Conservation (phyloP, 2,113 vertebrate species). For the Ictalurus punctatus region DNA sequence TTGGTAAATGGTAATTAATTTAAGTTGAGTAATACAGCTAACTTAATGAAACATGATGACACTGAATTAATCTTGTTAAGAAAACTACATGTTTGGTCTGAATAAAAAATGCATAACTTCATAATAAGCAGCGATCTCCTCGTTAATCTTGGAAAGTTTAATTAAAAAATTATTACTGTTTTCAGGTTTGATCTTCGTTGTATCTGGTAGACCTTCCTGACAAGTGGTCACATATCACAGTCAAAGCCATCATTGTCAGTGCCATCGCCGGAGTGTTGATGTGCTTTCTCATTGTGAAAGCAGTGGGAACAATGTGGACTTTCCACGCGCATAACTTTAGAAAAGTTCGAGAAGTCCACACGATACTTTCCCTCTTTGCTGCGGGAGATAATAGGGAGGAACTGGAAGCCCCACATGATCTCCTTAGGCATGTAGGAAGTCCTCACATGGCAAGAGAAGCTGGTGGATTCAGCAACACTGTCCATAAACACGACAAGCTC, state of each 20-base stretch:
- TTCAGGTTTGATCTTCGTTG: background rate
- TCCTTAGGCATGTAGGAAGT: conserved; percentile 91
- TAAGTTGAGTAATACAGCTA: background rate
- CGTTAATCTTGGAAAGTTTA: background rate
- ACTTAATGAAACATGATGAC: background rate
- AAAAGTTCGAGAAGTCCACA: conserved; percentile 95
- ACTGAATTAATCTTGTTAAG: background rate
- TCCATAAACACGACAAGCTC: conserved; percentile 93
- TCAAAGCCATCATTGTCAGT: conserved; percentile 82
- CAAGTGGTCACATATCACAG: conserved; percentile 66
- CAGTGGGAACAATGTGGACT: conserved; percentile 91
- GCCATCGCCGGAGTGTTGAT: conserved; percentile 74
- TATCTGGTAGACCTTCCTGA: background rate
- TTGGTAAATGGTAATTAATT: no score
- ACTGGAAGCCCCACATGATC: conserved; percentile 93
- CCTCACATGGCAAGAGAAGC: conserved; percentile 88
- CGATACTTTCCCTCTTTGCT: conserved; percentile 91
- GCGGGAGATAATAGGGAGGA: conserved; percentile 89
- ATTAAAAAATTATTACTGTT: background rate
- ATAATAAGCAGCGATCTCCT: background rate
- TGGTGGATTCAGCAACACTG: conserved; percentile 90
- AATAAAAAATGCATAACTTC: background rate
- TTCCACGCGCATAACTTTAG: conserved; percentile 83
- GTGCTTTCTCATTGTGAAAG: conserved; percentile 84
- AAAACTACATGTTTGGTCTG: background rate